Conservation (phyloP, 92 coral and sea anemone genomes). For the Micromussa lordhowensis region DNA sequence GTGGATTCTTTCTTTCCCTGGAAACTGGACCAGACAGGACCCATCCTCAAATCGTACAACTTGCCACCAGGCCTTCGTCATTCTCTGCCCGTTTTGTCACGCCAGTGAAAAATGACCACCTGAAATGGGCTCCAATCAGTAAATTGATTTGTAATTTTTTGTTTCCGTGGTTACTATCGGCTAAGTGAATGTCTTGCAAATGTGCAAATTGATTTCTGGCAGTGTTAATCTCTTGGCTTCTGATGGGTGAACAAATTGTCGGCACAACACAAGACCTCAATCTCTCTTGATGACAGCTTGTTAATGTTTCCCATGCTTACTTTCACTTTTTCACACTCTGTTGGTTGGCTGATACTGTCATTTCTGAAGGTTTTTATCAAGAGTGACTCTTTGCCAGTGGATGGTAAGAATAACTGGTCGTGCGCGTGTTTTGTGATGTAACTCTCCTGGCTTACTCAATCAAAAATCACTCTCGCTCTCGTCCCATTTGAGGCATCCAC, state of each 20-base stretch:
- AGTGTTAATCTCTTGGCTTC: slow-evolving; percentile 64
- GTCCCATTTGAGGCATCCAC: not conserved
- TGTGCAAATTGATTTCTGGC: slow-evolving; percentile 41
- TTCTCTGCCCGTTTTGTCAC: slow-evolving; percentile 58
- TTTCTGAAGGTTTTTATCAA: slow-evolving; percentile 64
- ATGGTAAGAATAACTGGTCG: slow-evolving; percentile 30
- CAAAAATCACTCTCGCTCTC: slow-evolving; percentile 57
- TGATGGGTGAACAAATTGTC: slow-evolving; percentile 52
- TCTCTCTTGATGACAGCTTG: slow-evolving; percentile 15
- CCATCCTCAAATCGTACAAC: slow-evolving; percentile 64
- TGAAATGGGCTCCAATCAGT: slow-evolving; percentile 61
- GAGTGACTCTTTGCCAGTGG: slow-evolving; percentile 48
- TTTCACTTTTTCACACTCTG: slow-evolving; percentile 39
- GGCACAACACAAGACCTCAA: slow-evolving; percentile 60
- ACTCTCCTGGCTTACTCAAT: slow-evolving; percentile 76
- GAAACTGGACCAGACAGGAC: slow-evolving; percentile 70
- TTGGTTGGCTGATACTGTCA: slow-evolving; percentile 24
- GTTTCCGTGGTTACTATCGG: slow-evolving; percentile 58
- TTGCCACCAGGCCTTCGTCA: slow-evolving; percentile 50
- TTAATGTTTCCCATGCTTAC: slow-evolving; percentile 34
- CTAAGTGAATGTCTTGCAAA: slow-evolving; percentile 45
- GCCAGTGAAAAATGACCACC: slow-evolving; percentile 64
- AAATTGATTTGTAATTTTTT: slow-evolving; percentile 50
- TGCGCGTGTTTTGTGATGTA: slow-evolving; percentile 49
- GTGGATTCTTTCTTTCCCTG: not conserved